phyloP scores from a whole-genome alignment of 2,888 invertebrate genomes.

The Colletes collaris region DNA sequence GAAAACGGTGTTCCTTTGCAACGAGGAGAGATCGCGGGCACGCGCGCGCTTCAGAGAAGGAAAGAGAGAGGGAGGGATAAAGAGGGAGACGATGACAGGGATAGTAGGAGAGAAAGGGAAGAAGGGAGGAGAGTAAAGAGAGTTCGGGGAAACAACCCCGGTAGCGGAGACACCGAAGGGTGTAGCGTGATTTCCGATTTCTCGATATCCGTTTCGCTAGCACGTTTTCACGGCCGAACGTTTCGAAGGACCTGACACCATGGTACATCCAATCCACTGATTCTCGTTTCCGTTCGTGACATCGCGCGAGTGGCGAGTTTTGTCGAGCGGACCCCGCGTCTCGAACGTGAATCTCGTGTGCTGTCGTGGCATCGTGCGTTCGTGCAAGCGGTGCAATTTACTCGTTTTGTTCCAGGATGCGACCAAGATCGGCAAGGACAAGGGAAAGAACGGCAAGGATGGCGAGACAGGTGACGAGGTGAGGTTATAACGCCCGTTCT shows the following conservation, averaged over 20 bases:
- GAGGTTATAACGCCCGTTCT: conserved; percentile 76
- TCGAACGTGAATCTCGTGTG: conserved; percentile 40
- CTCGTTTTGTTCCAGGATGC: conserved; percentile 79
- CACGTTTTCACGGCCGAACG: conserved; percentile 50
- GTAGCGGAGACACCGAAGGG: conserved; percentile 64
- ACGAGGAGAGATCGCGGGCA: conserved; percentile 49
- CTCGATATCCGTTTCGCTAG: conserved; percentile 52
- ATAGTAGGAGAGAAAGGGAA: conserved; percentile 50
- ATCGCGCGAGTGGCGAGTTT: conserved; percentile 50
- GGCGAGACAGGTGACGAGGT: conserved; percentile 81
- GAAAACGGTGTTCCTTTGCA: conserved; percentile 38
- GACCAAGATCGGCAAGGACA: conserved; percentile 79
- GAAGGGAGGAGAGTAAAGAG: conserved; percentile 58
- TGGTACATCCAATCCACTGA: conserved; percentile 68
- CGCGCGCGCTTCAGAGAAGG: conserved; percentile 35
- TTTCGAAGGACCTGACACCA: conserved; percentile 60
- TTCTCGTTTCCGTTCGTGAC: conserved; percentile 53
- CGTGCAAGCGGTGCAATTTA: conserved; percentile 34
- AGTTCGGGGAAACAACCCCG: conserved; percentile 71
- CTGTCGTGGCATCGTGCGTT: conserved; percentile 50
- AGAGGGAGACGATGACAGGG: conserved; percentile 30
- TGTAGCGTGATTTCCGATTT: conserved; percentile 67
- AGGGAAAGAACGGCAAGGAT: conserved; percentile 82
- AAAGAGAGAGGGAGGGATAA: conserved; percentile 18
- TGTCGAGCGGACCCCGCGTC: conserved; percentile 28